Conservation (phyloP, 1,140 invertebrate genomes). For the Paralvinella palmiformis region DNA sequence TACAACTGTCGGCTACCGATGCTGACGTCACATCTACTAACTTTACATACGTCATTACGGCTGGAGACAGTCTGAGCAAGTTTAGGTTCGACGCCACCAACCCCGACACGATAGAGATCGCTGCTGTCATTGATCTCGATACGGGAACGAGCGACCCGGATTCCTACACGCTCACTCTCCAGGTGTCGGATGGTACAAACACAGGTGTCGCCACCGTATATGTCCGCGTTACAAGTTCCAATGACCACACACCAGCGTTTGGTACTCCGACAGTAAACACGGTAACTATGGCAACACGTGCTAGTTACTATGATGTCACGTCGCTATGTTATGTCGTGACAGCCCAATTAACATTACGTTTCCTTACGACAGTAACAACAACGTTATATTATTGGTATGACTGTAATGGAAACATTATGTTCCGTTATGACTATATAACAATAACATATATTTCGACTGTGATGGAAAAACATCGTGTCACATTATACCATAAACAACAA, state of each 20-base stretch:
- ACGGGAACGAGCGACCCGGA: not conserved
- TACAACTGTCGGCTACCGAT: not conserved
- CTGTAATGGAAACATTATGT: too few species aligned
- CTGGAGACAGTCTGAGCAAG: constrained; percentile 16
- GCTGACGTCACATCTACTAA: constrained; percentile 2
- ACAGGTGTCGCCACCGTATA: too few species aligned
- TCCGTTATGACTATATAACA: too few species aligned
- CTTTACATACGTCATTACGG: constrained; percentile 21
- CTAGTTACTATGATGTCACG: not conserved
- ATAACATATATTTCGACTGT: too few species aligned
- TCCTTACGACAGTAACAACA: too few species aligned
- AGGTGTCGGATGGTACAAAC: not conserved
- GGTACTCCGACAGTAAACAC: not conserved
- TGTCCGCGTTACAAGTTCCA: too few species aligned
- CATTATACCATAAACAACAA: too few species aligned
- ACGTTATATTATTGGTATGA: too few species aligned
- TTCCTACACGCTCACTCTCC: not conserved
- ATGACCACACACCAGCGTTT: not conserved
- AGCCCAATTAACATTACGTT: too few species aligned
- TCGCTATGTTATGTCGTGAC: not conserved
- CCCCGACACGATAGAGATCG: not conserved
- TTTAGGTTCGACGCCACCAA: constrained; percentile 11
- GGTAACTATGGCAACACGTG: not conserved
- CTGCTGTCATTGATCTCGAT: not conserved
- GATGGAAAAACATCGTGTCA: too few species aligned